These are phyloP conservation scores for Microcebus tavaratra DNA, from an alignment of 2,113 vertebrate genomes.

Conservation along the genomic window DNA sequence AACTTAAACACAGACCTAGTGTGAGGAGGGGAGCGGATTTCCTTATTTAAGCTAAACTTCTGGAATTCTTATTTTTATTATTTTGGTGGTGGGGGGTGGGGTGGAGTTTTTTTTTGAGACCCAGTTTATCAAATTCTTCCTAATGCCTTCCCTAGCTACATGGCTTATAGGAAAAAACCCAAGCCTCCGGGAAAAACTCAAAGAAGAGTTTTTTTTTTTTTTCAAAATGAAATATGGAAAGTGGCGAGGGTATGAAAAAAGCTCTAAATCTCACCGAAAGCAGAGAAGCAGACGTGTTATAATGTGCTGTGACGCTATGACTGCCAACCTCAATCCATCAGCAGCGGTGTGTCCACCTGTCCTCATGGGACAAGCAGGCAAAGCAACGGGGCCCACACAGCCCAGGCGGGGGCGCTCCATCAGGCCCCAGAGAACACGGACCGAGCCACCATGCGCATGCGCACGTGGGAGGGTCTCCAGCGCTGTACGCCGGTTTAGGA, in stretches of 20 bases:
- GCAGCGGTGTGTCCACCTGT: rapidly evolving
- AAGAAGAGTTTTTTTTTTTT: slow-evolving; percentile 31
- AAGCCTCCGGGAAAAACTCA: slow-evolving; percentile 77
- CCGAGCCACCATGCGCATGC: rapidly evolving
- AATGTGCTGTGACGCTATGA: rapidly evolving
- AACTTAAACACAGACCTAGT: slow-evolving; percentile 68
- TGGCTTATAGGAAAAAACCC: slow-evolving; percentile 66
- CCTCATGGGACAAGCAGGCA: rapidly evolving
- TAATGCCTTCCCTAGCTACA: slow-evolving; percentile 74
- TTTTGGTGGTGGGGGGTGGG: neutral
- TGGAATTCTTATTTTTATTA: neutral
- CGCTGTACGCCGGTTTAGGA: rapidly evolving
- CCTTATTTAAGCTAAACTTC: slow-evolving; percentile 69
- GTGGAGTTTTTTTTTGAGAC: slow-evolving; percentile 57
- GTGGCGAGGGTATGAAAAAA: slow-evolving; percentile 45
- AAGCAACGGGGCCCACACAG: rapidly evolving
- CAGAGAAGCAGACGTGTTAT: neutral
- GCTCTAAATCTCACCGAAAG: slow-evolving; percentile 35
- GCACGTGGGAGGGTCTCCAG: rapidly evolving
- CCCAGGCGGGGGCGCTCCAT: neutral
- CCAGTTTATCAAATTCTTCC: slow-evolving; percentile 70
- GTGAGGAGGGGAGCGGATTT: neutral
- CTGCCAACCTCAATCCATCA: rapidly evolving
- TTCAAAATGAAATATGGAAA: slow-evolving; percentile 34
- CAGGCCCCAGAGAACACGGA: rapidly evolving